These are phyloP conservation scores for Gortyna flavago DNA, from an alignment of 2,888 invertebrate species.

Conservation along the genomic window DNA sequence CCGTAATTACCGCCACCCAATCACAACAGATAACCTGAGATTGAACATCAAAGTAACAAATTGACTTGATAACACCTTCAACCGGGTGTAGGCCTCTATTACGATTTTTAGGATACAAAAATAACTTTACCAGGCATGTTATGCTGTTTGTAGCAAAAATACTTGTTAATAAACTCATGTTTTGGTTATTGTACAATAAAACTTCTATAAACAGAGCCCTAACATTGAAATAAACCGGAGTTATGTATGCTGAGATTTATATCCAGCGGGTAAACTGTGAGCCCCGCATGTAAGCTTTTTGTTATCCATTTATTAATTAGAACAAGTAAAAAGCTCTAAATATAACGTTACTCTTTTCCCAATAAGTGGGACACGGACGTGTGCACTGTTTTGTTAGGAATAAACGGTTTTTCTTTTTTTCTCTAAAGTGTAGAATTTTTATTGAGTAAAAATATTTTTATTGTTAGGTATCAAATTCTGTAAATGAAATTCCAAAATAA, in stretches of 20 bases:
- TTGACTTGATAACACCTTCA: not conserved
- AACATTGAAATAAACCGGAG: conserved; percentile 40
- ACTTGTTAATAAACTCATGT: conserved; percentile 20
- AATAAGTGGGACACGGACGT: not conserved
- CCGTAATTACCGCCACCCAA: not conserved
- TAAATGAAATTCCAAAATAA: not conserved
- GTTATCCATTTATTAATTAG: conserved; percentile 11
- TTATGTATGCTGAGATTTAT: conserved; percentile 22
- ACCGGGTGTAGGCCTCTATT: not conserved
- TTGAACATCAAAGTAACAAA: conserved; percentile 4
- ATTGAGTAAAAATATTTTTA: not conserved
- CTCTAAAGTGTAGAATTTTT: not conserved
- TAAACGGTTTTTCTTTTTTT: not conserved
- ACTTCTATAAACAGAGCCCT: conserved; percentile 35
- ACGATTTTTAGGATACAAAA: not conserved
- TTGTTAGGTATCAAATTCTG: not conserved
- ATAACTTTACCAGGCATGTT: not conserved
- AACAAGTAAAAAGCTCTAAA: conserved; percentile 9
- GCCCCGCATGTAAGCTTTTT: conserved; percentile 9
- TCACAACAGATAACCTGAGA: not conserved
- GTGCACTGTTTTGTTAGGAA: not conserved
- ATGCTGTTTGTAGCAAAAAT: conserved; percentile 1
- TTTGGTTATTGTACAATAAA: conserved; percentile 41
- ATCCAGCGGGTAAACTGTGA: not conserved
- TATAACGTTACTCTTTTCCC: not conserved